A percentile compares a stretch with the other conserved stretches of the same genome.
Evolutionary conservation across 1,140 invertebrate genomes (phyloP).

Genomic region (Teleogryllus occipitalis): DNA sequence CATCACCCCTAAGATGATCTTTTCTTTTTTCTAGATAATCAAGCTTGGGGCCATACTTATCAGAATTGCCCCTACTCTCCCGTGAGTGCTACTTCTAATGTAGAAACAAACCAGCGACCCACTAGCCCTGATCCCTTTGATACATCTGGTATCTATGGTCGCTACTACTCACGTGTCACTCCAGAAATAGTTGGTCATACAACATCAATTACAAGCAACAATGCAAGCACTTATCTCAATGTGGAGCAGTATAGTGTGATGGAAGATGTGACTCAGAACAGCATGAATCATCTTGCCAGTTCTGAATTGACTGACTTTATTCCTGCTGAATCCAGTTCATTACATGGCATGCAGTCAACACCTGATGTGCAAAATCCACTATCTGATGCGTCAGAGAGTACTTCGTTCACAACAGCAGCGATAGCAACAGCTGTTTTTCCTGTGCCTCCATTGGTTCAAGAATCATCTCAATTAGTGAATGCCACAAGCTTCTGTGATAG

Average conservation of each 20-base stretch:
- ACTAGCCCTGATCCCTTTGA: slow-evolving; percentile 49
- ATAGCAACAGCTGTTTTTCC: neutral
- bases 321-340: neutral
- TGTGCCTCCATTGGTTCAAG: neutral
- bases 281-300: neutral
- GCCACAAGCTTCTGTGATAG: neutral
- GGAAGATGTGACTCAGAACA: neutral
- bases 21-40: neutral
- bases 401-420: neutral
- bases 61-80: slow-evolving; percentile 7
- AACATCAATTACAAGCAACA: neutral
- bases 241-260: slow-evolving; percentile 18
- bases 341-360: neutral
- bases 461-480: neutral
- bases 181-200: slow-evolving; percentile 28
- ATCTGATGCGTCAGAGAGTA: neutral
- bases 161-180: slow-evolving; percentile 41
- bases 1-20: neutral
- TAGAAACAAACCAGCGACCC: slow-evolving; percentile 12
- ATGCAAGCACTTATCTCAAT: slow-evolving; percentile 16
- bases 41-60: neutral
- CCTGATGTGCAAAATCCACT: neutral
- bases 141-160: slow-evolving; percentile 41
- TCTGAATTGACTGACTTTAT: neutral
- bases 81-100: neutral